phyloP scores from a whole-genome alignment of 2,888 invertebrate genomes.

The Barypeithes pellucidus region DNA sequence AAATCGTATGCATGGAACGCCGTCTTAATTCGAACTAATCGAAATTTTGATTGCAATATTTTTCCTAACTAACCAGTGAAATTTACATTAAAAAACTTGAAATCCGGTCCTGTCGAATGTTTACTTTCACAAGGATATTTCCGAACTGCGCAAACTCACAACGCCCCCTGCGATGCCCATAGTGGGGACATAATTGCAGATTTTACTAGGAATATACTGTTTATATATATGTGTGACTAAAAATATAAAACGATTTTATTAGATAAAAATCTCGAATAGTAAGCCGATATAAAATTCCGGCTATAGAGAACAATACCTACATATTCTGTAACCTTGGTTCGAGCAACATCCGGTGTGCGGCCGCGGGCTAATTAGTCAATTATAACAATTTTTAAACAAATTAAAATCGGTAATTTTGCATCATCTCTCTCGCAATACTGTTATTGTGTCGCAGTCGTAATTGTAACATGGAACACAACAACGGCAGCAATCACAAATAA shows the following conservation, averaged over 20 bases:
- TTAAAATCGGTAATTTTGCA: slow-evolving; percentile 47
- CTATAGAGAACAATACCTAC: slow-evolving; percentile 33
- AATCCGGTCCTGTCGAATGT: no score
- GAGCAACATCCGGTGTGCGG: slow-evolving; percentile 46
- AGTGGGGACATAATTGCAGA: no score
- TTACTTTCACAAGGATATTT: no score
- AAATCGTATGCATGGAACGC: no score
- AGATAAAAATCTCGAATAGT: slow-evolving; percentile 21
- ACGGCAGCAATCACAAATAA: slow-evolving; percentile 29
- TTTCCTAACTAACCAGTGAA: no score
- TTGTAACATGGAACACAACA: slow-evolving; percentile 29
- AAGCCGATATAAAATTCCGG: slow-evolving; percentile 19
- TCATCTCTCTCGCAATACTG: slow-evolving; percentile 42
- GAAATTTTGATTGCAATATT: no score
- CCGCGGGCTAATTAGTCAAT: slow-evolving; percentile 49
- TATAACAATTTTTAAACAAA: slow-evolving; percentile 53
- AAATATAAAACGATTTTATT: slow-evolving; percentile 1
- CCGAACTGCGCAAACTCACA: no score
- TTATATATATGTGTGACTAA: no score
- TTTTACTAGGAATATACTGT: no score
- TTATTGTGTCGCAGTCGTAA: slow-evolving; percentile 39
- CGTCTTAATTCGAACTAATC: no score
- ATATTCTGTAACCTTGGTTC: slow-evolving; percentile 46
- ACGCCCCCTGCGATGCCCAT: no score
- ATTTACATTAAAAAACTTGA: no score